Percentiles rank a stretch among this genome's conserved stretches.
These are phyloP conservation scores for Lagocephalus sceleratus DNA, from an alignment of 2,797 vertebrate species.

Conservation along the genomic window DNA sequence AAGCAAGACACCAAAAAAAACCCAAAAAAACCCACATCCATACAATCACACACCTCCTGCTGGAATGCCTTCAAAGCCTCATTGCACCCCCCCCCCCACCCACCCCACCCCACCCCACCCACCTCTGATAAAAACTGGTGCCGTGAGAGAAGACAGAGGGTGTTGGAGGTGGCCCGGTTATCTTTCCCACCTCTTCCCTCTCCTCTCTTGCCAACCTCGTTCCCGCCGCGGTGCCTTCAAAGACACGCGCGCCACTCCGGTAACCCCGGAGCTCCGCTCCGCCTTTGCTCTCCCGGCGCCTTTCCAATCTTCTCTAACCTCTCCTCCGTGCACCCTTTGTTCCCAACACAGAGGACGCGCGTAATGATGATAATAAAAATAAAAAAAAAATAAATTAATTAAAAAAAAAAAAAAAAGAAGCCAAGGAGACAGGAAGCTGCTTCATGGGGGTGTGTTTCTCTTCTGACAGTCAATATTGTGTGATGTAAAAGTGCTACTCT, in stretches of 20 bases:
- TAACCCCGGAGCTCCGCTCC: conserved; percentile 33
- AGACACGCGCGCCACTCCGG: conserved; percentile 53
- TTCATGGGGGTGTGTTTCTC: conserved; percentile 35
- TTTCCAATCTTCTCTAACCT: conserved; percentile 41
- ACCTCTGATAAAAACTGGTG: conserved; percentile 45
- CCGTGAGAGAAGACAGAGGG: conserved; percentile 28
- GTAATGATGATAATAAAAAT: too few species aligned
- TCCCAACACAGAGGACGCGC: conserved; percentile 20
- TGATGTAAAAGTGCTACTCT: conserved; percentile 50
- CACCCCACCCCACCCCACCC: too few species aligned
- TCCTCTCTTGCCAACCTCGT: conserved; percentile 15
- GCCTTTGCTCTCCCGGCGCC: conserved; percentile 13
- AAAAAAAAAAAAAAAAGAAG: conserved; percentile 18
- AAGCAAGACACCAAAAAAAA: too few species aligned
- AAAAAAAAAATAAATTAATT: conserved; percentile 11
- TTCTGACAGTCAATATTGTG: conserved; percentile 46
- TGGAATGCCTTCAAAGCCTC: conserved; percentile 65
- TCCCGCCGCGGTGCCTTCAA: conserved; percentile 59
- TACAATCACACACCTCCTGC: conserved; percentile 49
- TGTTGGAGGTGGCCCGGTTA: conserved; percentile 52
- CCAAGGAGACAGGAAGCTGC: conserved; percentile 35
- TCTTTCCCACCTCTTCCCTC: conserved; percentile 47
- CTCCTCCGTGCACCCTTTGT: conserved; percentile 40
- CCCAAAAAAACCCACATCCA: too few species aligned
- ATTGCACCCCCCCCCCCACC: conserved; percentile 43